Percentiles rank a stretch among this genome's conserved stretches.
Evolutionary conservation across 2,797 vertebrate species (phyloP).

Genomic region (Acrossocheilus wenchowensis): DNA sequence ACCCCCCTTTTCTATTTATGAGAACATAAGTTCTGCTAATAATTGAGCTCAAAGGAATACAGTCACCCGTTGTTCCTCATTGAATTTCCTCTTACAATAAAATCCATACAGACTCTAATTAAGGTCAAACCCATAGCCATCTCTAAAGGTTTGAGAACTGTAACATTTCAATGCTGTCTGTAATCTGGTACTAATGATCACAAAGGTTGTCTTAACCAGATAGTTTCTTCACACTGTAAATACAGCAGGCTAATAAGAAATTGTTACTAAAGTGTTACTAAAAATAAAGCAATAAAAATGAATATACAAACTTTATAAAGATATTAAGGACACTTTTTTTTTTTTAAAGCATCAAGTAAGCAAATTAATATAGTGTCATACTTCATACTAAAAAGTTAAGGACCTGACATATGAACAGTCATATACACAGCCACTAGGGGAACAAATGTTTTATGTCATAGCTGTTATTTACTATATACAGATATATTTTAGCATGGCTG

Average conservation of each 20-base stretch:
- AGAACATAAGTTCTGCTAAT: not conserved
- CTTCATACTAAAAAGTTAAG: too few relatives aligned
- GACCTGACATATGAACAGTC: not conserved
- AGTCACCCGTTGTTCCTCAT: not conserved
- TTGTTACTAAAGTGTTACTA: not conserved
- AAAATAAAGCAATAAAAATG: not conserved
- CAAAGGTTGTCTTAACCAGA: not conserved
- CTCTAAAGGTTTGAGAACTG: not conserved
- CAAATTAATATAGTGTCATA: not conserved
- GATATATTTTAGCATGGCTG: not conserved
- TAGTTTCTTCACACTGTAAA: not conserved
- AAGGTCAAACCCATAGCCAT: not conserved
- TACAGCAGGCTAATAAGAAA: not conserved
- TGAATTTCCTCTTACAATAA: conserved; percentile 1
- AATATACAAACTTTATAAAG: not conserved
- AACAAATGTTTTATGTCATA: not conserved
- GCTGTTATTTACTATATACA: not conserved
- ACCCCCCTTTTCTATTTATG: not conserved
- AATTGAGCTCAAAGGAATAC: not conserved
- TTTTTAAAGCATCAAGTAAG: not conserved
- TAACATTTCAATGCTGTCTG: not conserved
- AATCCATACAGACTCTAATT: not conserved
- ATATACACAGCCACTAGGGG: not conserved
- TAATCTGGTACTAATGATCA: not conserved
- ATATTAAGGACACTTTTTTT: not conserved